Percentiles rank a stretch among this genome's conserved stretches.
Conservation (phyloP, 1,140 invertebrate species). For the Ctenoplectra terminalis region DNA sequence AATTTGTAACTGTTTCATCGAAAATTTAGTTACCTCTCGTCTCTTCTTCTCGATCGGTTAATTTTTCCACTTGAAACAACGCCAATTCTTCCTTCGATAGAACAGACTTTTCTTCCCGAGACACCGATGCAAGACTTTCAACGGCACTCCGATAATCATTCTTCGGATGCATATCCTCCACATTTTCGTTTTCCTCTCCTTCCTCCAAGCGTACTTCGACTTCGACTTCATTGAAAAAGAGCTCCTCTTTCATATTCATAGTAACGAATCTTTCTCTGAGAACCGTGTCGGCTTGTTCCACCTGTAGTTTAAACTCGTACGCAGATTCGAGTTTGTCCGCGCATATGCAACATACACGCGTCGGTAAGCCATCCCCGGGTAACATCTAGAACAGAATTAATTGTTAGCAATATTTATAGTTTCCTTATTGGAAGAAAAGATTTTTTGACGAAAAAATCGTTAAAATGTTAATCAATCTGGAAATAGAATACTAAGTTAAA, state of each 20-base stretch:
- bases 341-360: constrained; percentile 85
- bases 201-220: constrained; percentile 77
- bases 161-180: constrained; percentile 62
- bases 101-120: constrained; percentile 54
- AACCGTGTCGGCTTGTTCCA: constrained; percentile 85
- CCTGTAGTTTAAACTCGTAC: constrained; percentile 86
- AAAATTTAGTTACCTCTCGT: constrained; percentile 29
- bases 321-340: constrained; percentile 85
- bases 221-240: constrained; percentile 80
- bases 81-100: constrained; percentile 77
- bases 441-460: too few relatives aligned
- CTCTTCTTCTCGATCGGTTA: constrained; percentile 62
- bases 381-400: constrained; percentile 77
- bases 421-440: too few relatives aligned
- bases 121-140: constrained; percentile 51
- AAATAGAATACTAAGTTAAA: too few relatives aligned
- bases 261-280: constrained; percentile 83
- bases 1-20: too few relatives aligned
- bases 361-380: constrained; percentile 86
- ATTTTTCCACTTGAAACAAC: constrained; percentile 74
- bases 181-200: constrained; percentile 60
- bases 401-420: neutral
- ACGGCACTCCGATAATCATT: constrained; percentile 66
- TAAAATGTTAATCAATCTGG: too few relatives aligned
- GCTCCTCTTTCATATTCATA: constrained; percentile 77